Percentiles rank a stretch among this genome's conserved stretches.
phyloP scores from a whole-genome alignment of 2,113 vertebrate genomes.

The Alaudala cheleensis region DNA sequence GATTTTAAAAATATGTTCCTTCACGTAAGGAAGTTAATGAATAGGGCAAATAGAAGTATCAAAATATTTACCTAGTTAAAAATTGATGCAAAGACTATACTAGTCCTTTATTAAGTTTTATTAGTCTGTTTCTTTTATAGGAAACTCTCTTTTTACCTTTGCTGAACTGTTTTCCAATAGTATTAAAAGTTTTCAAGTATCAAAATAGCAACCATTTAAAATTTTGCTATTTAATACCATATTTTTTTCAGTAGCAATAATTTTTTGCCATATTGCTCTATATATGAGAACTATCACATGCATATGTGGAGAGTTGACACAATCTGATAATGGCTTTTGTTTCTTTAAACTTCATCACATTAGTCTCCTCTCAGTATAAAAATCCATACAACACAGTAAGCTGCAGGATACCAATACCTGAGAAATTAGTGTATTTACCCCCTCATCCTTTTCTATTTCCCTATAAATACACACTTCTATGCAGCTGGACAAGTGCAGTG shows the following conservation, averaged over 20 bases:
- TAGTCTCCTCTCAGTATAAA: neutral
- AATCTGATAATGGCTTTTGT: neutral
- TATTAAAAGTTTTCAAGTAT: neutral
- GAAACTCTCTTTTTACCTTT: neutral
- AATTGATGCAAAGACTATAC: neutral
- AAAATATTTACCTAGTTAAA: neutral
- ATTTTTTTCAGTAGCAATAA: neutral
- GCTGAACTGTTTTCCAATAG: neutral
- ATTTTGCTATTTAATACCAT: neutral
- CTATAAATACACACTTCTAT: neutral
- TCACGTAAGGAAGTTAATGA: neutral
- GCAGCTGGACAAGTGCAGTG: neutral
- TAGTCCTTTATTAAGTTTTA: neutral
- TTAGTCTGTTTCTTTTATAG: neutral
- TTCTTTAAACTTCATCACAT: neutral
- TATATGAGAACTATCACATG: neutral
- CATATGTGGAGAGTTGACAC: neutral
- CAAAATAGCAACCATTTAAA: neutral
- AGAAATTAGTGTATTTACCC: no score
- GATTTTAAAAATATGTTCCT: neutral
- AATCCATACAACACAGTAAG: neutral
- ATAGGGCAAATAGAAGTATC: neutral
- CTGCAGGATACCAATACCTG: neutral
- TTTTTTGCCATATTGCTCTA: neutral
- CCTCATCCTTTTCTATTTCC: neutral